phyloP scores from a whole-genome alignment of 2,888 invertebrate species.

The Silvanus unidentatus region DNA sequence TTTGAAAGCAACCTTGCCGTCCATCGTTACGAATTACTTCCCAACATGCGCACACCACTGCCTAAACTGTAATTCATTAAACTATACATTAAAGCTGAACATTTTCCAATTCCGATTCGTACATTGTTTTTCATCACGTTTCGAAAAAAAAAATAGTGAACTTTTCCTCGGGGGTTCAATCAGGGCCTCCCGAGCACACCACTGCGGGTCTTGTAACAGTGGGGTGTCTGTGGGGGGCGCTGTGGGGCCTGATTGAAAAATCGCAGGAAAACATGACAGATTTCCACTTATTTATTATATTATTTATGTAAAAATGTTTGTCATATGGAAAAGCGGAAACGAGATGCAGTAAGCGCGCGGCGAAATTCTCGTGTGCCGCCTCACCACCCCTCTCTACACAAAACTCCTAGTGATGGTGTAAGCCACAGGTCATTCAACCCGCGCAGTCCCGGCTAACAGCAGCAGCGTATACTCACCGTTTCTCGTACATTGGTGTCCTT shows the following conservation, averaged over 20 bases:
- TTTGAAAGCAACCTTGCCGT: constrained; percentile 15
- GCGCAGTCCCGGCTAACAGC: constrained; percentile 44
- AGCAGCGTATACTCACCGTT: constrained; percentile 39
- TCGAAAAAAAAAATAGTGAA: too few species aligned
- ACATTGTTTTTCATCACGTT: too few species aligned
- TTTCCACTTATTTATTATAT: not conserved
- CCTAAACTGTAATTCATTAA: constrained; percentile 28
- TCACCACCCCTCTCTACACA: constrained; percentile 19
- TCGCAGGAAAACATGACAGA: not conserved
- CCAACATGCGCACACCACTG: constrained; percentile 38
- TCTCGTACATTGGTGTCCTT: constrained; percentile 39
- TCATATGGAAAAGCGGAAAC: constrained; percentile 42
- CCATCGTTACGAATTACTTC: constrained; percentile 34
- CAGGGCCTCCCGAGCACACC: too few species aligned
- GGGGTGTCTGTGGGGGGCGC: too few species aligned
- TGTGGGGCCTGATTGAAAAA: too few species aligned
- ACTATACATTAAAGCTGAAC: too few species aligned
- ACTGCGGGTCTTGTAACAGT: too few species aligned
- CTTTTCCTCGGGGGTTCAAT: too few species aligned
- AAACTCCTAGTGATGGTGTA: constrained; percentile 30
- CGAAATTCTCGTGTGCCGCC: constrained; percentile 39
- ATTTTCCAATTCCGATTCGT: too few species aligned
- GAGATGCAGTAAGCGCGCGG: constrained; percentile 45
- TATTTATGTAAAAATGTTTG: constrained; percentile 18
- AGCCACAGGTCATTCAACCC: constrained; percentile 48